Conservation (phyloP, 1,140 invertebrate genomes). For the Brachionus calyciflorus region DNA sequence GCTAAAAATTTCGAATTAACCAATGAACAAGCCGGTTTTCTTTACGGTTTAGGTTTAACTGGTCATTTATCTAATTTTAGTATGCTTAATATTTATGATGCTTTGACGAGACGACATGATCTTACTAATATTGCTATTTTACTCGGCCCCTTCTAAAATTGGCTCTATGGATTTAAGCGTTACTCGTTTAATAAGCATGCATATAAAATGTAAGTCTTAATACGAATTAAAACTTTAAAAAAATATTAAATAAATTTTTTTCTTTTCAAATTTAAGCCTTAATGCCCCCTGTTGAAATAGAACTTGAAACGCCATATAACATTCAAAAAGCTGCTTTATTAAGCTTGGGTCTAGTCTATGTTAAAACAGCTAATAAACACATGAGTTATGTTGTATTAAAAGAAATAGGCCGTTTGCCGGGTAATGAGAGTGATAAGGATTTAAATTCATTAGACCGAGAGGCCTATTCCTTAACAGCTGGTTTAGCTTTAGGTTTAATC, state of each 20-base stretch:
- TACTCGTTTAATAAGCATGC: constrained; percentile 83
- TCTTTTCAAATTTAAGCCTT: constrained; percentile 54
- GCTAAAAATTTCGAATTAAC: constrained; percentile 57
- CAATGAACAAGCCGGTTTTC: constrained; percentile 86
- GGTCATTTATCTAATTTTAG: constrained; percentile 81
- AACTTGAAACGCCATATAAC: constrained; percentile 78
- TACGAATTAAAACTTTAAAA: too few relatives aligned
- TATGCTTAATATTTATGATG: constrained; percentile 81
- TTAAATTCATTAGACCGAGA: constrained; percentile 83
- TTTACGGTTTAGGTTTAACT: constrained; percentile 88
- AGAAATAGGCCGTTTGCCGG: constrained; percentile 70
- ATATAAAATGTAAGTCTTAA: constrained; percentile 66
- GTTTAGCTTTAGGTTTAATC: constrained; percentile 82
- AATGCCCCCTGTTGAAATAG: constrained; percentile 44
- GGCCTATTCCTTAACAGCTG: constrained; percentile 86
- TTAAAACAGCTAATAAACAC: constrained; percentile 84
- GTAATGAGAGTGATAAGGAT: constrained; percentile 82
- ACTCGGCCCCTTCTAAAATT: constrained; percentile 68
- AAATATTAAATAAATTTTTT: too few relatives aligned
- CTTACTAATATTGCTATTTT: constrained; percentile 87
- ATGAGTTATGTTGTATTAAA: constrained; percentile 83
- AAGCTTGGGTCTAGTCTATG: constrained; percentile 84
- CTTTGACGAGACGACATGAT: constrained; percentile 73
- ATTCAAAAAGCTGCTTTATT: constrained; percentile 83
- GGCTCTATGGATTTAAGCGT: constrained; percentile 76